A percentile compares a stretch with the other conserved stretches of the same genome.
Conservation (phyloP, 2,113 vertebrate genomes). For the Bambusicola thoracicus region DNA sequence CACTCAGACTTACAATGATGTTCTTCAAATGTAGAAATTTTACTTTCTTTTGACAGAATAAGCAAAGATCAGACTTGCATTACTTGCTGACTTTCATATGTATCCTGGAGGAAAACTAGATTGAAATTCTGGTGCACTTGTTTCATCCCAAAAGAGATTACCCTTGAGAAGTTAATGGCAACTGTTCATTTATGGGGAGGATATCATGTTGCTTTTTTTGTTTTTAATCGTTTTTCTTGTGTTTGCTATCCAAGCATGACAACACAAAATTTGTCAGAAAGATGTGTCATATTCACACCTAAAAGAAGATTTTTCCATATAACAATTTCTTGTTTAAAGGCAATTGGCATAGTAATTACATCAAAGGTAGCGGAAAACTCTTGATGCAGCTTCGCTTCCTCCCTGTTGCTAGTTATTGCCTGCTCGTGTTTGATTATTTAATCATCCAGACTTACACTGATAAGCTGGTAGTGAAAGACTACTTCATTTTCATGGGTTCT, state of each 20-base stretch:
- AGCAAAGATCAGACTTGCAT: neutral
- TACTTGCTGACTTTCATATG: neutral
- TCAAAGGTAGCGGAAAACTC: neutral
- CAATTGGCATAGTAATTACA: neutral
- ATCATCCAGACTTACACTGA: neutral
- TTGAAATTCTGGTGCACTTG: neutral
- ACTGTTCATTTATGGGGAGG: neutral
- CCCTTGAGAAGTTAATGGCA: neutral
- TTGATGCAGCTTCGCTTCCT: accelerated
- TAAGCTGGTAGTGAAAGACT: neutral
- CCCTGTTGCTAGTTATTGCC: neutral
- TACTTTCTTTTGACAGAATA: neutral
- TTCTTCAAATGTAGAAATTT: neutral
- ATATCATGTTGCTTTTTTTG: neutral
- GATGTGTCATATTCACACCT: neutral
- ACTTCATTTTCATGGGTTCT: neutral
- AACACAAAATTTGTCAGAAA: neutral
- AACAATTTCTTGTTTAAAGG: neutral
- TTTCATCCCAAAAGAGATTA: neutral
- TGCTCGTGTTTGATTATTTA: neutral
- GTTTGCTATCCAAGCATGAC: neutral
- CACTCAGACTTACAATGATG: neutral
- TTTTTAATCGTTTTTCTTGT: neutral
- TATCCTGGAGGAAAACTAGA: neutral
- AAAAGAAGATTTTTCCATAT: neutral